phyloP scores from a whole-genome alignment of 1,140 invertebrate genomes.

The Sitodiplosis mosellana region DNA sequence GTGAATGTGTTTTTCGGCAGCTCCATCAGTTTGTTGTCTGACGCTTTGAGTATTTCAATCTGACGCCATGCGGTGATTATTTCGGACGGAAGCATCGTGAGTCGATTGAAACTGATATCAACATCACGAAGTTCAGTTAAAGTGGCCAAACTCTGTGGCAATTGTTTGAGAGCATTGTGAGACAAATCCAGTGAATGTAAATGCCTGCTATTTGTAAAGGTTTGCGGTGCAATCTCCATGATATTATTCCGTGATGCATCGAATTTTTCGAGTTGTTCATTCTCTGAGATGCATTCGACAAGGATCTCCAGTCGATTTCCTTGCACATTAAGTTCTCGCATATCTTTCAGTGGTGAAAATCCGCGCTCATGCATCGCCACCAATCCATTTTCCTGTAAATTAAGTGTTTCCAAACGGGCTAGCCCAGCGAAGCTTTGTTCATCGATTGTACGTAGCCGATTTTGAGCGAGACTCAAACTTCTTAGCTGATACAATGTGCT shows the following conservation, averaged over 20 bases:
- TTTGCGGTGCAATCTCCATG: constrained; percentile 39
- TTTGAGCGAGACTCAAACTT: constrained; percentile 57
- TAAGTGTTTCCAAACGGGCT: constrained; percentile 50
- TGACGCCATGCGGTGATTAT: constrained; percentile 43
- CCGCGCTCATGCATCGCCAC: constrained; percentile 42
- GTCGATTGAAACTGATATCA: constrained; percentile 61
- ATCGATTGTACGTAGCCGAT: constrained; percentile 49
- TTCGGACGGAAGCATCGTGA: constrained; percentile 47
- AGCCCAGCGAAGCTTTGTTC: constrained; percentile 49
- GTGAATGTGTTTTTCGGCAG: constrained; percentile 50
- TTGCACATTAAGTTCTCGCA: constrained; percentile 50
- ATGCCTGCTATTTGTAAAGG: constrained; percentile 43
- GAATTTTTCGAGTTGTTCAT: constrained; percentile 38
- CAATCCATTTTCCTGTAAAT: constrained; percentile 57
- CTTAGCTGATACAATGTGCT: constrained; percentile 47
- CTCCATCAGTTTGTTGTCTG: constrained; percentile 54
- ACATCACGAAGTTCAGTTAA: constrained; percentile 46
- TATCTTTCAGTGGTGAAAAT: constrained; percentile 37
- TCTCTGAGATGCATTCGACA: constrained; percentile 43
- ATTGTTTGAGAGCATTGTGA: constrained; percentile 51
- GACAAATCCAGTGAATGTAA: constrained; percentile 58
- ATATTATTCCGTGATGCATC: constrained; percentile 64
- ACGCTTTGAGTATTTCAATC: constrained; percentile 45
- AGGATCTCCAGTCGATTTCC: constrained; percentile 58
- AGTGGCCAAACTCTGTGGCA: constrained; percentile 48